Conservation (phyloP, 2,888 invertebrate species). For the Sarcophaga carnaria region DNA sequence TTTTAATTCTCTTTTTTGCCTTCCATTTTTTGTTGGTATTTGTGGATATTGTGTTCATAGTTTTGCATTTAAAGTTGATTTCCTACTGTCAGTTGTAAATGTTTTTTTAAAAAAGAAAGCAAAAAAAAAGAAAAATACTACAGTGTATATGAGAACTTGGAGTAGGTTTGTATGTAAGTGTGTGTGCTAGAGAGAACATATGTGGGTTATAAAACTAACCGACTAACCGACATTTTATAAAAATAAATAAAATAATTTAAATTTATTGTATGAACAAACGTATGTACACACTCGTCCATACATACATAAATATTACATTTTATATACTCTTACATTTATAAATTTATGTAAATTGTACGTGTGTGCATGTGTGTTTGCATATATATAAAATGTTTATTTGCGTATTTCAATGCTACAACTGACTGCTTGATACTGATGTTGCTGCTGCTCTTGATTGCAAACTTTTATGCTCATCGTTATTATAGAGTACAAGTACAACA, state of each 20-base stretch:
- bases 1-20: slow-evolving; percentile 38
- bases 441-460: neutral
- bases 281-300: neutral
- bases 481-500: neutral
- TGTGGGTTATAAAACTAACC: neutral
- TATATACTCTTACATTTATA: neutral
- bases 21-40: slow-evolving; percentile 21
- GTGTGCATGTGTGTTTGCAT: neutral
- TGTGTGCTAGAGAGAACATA: neutral
- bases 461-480: neutral
- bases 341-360: neutral
- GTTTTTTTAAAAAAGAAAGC: neutral
- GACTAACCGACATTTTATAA: neutral
- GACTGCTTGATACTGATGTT: neutral
- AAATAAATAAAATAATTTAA: neutral
- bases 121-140: neutral
- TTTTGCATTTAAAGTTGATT: slow-evolving; percentile 60
- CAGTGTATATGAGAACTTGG: neutral
- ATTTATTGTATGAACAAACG: neutral
- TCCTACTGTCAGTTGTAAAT: slow-evolving; percentile 56
- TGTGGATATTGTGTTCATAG: slow-evolving; percentile 3
- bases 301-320: neutral
- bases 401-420: neutral
- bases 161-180: neutral
- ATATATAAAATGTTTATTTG: neutral